A percentile compares a stretch with the other conserved stretches of the same genome.
These are phyloP conservation scores for Coecobrya sp. DNA, from an alignment of 2,888 invertebrate genomes.

Conservation along the genomic window DNA sequence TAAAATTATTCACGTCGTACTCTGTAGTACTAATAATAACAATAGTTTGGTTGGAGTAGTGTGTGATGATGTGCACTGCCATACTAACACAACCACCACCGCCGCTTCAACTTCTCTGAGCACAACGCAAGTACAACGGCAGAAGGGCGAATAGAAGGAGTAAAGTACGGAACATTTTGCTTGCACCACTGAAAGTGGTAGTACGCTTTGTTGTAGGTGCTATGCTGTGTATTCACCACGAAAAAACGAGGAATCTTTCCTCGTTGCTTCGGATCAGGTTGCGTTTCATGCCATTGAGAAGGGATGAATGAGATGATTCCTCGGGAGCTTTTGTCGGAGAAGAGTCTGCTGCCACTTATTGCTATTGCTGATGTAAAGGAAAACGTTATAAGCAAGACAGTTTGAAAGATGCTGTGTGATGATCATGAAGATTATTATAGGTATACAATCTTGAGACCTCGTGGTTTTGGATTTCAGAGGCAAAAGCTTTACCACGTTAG, in stretches of 20 bases:
- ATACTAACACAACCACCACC: not conserved
- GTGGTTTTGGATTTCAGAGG: conserved; percentile 61
- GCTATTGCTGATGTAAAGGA: not conserved
- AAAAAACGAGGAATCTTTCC: conserved; percentile 24
- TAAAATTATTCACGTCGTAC: conserved; percentile 71
- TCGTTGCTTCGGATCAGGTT: conserved; percentile 70
- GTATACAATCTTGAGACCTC: conserved; percentile 60
- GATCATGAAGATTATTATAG: conserved; percentile 45
- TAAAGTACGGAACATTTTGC: conserved; percentile 24
- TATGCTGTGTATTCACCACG: not conserved
- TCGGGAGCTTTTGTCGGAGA: conserved; percentile 70
- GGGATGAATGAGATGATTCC: conserved; percentile 80
- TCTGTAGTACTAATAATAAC: conserved; percentile 64
- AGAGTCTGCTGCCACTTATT: conserved; percentile 34
- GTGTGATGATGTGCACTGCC: conserved; percentile 11
- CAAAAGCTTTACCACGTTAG: conserved; percentile 56
- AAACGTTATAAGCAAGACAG: conserved; percentile 37
- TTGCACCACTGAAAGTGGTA: not conserved
- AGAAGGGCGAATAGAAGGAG: not conserved
- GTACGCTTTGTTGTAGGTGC: conserved; percentile 28
- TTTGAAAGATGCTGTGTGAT: conserved; percentile 19
- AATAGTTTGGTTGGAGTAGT: conserved; percentile 54
- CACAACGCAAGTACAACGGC: conserved; percentile 44
- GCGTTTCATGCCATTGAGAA: conserved; percentile 71
- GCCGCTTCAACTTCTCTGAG: conserved; percentile 24